Evolutionary conservation across 2,888 invertebrate genomes (phyloP).

Genomic region (Spodoptera littoralis): DNA sequence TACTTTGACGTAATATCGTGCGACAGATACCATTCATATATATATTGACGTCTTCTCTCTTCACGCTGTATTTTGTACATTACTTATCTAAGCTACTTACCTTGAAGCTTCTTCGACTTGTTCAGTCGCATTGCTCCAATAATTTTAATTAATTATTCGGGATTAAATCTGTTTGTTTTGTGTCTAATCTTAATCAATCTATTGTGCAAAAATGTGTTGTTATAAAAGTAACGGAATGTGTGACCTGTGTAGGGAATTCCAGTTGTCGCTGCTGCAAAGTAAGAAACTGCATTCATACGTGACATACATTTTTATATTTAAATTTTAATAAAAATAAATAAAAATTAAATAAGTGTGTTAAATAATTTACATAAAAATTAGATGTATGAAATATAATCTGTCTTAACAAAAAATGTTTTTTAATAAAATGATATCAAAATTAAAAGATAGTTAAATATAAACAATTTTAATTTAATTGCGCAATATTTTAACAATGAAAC

Average conservation of each 20-base stretch:
- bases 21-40: slow-evolving; percentile 85
- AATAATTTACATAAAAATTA: slow-evolving; percentile 1
- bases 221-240: slow-evolving; percentile 84
- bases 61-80: slow-evolving; percentile 83
- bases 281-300: slow-evolving; percentile 62
- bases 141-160: slow-evolving; percentile 61
- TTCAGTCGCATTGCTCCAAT: slow-evolving; percentile 71
- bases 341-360: too few relatives aligned
- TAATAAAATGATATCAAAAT: not conserved
- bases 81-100: slow-evolving; percentile 86
- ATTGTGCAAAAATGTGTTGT: slow-evolving; percentile 82
- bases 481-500: slow-evolving; percentile 1
- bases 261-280: slow-evolving; percentile 82
- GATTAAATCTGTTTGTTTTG: slow-evolving; percentile 38
- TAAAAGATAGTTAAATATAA: not conserved
- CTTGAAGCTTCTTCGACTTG: slow-evolving; percentile 82
- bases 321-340: too few relatives aligned
- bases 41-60: slow-evolving; percentile 82
- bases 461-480: slow-evolving; percentile 6
- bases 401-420: not conserved
- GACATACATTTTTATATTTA: not conserved
- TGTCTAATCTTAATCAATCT: slow-evolving; percentile 22
- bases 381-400: not conserved
- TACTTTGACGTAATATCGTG: slow-evolving; percentile 87
- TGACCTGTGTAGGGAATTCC: slow-evolving; percentile 84